phyloP scores from a whole-genome alignment of 2,113 vertebrate species.

The Chionodraco myersi region DNA sequence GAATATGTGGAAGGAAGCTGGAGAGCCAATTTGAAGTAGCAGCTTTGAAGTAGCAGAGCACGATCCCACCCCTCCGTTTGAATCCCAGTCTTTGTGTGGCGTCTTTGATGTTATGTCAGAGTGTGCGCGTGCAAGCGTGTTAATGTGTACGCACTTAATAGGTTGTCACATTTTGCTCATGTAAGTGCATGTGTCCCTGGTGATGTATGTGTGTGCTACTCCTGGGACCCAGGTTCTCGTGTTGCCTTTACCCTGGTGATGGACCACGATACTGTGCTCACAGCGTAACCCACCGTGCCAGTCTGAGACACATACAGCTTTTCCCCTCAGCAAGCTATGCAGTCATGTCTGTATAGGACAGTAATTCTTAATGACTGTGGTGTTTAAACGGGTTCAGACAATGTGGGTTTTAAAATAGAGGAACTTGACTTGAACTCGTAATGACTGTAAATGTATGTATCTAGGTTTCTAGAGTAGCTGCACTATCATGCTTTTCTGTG shows the following conservation, averaged over 20 bases:
- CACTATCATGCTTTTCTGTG: constrained; percentile 18
- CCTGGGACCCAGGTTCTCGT: background rate
- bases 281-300: constrained; percentile 15
- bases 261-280: background rate
- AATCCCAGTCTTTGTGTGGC: constrained; percentile 67
- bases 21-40: constrained; percentile 60
- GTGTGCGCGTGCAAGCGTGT: constrained; percentile 20
- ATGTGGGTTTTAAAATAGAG: constrained; percentile 37
- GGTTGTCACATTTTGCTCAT: constrained; percentile 17
- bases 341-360: constrained; percentile 31
- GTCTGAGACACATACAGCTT: constrained; percentile 14
- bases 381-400: constrained; percentile 55
- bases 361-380: constrained; percentile 14
- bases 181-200: constrained; percentile 18
- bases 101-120: constrained; percentile 69
- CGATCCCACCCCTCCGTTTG: constrained; percentile 71
- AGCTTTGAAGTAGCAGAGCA: constrained; percentile 75
- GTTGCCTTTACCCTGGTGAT: background rate
- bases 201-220: constrained; percentile 6
- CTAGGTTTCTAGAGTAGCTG: constrained; percentile 29
- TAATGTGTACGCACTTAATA: constrained; percentile 23
- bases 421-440: constrained; percentile 39
- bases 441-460: constrained; percentile 24
- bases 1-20: constrained; percentile 46
- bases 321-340: constrained; percentile 9